These are phyloP conservation scores for Aldrovandia affinis DNA, from an alignment of 2,797 vertebrate species.

Conservation along the genomic window DNA sequence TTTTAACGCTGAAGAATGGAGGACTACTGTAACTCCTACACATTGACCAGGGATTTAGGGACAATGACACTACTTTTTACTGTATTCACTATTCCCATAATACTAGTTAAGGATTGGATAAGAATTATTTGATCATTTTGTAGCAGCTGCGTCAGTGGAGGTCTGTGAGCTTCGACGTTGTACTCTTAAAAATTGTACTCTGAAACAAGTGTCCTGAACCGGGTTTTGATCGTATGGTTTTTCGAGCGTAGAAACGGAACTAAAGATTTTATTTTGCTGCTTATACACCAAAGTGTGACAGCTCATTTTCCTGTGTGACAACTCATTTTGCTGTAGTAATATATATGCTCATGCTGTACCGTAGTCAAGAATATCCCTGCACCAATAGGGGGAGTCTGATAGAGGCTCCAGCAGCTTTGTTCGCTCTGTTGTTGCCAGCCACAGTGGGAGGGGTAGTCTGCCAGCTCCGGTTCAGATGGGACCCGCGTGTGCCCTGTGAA, in stretches of 20 bases:
- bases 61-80: background rate
- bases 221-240: background rate
- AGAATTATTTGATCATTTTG: background rate
- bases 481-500: background rate
- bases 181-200: background rate
- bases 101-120: background rate
- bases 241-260: background rate
- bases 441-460: background rate
- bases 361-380: background rate
- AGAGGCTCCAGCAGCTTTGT: background rate
- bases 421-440: background rate
- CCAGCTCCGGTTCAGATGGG: background rate
- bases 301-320: background rate
- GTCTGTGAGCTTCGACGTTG: background rate
- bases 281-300: background rate
- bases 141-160: background rate
- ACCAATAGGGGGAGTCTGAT: background rate
- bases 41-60: background rate
- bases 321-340: background rate
- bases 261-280: background rate
- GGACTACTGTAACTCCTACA: background rate
- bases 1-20: too few species aligned
- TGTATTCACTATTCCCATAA: background rate
- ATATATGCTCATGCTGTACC: background rate
- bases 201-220: background rate